These are phyloP conservation scores for Myotis findleyi DNA, from an alignment of 2,797 vertebrate species.

Conservation along the genomic window DNA sequence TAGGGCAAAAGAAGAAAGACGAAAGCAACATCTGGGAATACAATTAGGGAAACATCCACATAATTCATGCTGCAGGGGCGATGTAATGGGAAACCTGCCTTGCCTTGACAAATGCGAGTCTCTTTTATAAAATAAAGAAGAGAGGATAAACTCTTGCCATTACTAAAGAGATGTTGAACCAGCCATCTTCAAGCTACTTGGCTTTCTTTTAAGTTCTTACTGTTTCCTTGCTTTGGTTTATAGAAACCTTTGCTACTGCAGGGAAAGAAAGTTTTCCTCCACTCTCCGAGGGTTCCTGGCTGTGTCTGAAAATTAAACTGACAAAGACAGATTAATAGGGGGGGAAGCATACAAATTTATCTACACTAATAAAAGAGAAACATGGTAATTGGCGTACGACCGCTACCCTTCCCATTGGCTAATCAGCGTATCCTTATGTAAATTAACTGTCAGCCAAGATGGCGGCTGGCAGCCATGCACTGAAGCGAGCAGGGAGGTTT, in stretches of 20 bases:
- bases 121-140: constrained; percentile 78
- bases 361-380: too few species aligned
- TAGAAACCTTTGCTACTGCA: constrained; percentile 71
- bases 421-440: too few species aligned
- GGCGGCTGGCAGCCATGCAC: too few species aligned
- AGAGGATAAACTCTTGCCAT: constrained; percentile 78
- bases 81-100: constrained; percentile 84
- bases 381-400: too few species aligned
- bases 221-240: constrained; percentile 81
- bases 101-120: constrained; percentile 82
- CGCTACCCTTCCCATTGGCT: too few species aligned
- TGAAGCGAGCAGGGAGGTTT: too few species aligned
- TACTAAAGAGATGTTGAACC: constrained; percentile 82
- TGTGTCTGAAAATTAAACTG: neutral
- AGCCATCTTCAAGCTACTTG: constrained; percentile 83
- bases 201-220: constrained; percentile 77
- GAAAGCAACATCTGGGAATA: constrained; percentile 85
- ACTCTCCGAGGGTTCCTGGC: neutral
- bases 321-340: neutral
- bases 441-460: too few species aligned
- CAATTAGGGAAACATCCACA: constrained; percentile 85
- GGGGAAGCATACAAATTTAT: neutral
- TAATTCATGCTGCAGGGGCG: constrained; percentile 83
- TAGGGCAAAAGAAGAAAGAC: constrained; percentile 84
- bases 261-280: neutral